Percentiles rank a stretch among this genome's conserved stretches.
phyloP scores from a whole-genome alignment of 2,797 vertebrate species.

The Acomys russatus region DNA sequence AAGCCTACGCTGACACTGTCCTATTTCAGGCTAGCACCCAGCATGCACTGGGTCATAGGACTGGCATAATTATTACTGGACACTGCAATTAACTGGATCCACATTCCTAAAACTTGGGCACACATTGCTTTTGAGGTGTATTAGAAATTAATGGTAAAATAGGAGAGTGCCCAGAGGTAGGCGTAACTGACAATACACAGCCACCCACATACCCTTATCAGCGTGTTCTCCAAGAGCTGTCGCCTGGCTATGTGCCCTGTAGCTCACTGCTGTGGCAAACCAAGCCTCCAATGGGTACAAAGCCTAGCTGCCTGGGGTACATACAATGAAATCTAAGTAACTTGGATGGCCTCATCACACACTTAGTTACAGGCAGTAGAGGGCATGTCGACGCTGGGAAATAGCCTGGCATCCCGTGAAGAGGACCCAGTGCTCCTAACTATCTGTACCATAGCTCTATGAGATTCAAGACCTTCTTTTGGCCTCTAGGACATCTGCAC shows the following conservation, averaged over 20 bases:
- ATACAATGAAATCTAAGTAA: neutral
- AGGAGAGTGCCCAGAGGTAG: neutral
- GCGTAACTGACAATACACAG: neutral
- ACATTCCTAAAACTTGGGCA: conserved; percentile 37
- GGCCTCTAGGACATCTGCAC: neutral
- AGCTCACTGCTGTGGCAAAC: neutral
- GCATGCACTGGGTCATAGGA: neutral
- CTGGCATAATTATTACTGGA: neutral
- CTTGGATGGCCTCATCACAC: neutral
- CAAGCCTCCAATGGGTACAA: neutral
- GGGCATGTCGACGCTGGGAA: neutral
- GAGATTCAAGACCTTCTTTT: neutral
- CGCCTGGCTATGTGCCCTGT: neutral
- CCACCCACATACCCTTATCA: neutral
- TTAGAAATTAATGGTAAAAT: neutral
- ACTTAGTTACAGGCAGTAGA: neutral
- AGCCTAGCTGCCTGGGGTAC: neutral
- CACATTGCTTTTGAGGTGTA: conserved; percentile 2
- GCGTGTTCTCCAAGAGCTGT: conserved; percentile 19
- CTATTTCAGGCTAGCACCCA: neutral
- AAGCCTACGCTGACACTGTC: neutral
- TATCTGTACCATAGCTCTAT: neutral
- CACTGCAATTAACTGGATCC: neutral
- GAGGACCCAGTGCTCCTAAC: neutral
- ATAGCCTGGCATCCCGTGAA: neutral